phyloP scores from a whole-genome alignment of 2,888 invertebrate species.

The Phrixothrix hirtus region DNA sequence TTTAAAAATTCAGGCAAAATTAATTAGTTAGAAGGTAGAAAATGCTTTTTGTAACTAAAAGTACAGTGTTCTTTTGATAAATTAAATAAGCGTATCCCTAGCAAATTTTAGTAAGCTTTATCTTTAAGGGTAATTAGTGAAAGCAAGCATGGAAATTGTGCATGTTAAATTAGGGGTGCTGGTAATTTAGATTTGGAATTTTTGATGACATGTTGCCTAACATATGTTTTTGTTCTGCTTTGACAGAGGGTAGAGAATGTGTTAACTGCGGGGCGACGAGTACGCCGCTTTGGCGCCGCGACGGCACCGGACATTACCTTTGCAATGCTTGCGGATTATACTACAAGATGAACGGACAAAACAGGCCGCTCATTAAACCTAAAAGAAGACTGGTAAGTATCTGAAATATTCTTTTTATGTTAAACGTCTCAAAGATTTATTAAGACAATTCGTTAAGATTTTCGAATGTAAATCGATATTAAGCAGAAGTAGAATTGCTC shows the following conservation, averaged over 20 bases:
- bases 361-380: slow-evolving; percentile 98
- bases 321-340: slow-evolving; percentile 99
- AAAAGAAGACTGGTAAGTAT: slow-evolving; percentile 98
- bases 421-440: neutral
- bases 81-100: slow-evolving; percentile 5
- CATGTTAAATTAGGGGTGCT: slow-evolving; percentile 16
- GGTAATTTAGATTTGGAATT: slow-evolving; percentile 1
- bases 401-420: slow-evolving; percentile 2
- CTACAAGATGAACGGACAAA: slow-evolving; percentile 99
- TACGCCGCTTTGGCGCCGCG: slow-evolving; percentile 95
- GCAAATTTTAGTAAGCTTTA: neutral
- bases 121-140: neutral
- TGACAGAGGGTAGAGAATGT: slow-evolving; percentile 92
- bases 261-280: slow-evolving; percentile 99
- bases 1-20: slow-evolving; percentile 1
- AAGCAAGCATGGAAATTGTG: slow-evolving; percentile 16
- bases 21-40: slow-evolving; percentile 4
- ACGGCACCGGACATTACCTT: slow-evolving; percentile 96
- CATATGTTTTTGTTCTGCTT: slow-evolving; percentile 12
- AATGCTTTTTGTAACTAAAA: neutral
- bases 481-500: slow-evolving; percentile 27
- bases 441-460: neutral
- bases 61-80: neutral
- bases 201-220: slow-evolving; percentile 4
- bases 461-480: slow-evolving; percentile 12